Conservation (phyloP, 2,797 vertebrate species). For the Eupleurogrammus muticus region DNA sequence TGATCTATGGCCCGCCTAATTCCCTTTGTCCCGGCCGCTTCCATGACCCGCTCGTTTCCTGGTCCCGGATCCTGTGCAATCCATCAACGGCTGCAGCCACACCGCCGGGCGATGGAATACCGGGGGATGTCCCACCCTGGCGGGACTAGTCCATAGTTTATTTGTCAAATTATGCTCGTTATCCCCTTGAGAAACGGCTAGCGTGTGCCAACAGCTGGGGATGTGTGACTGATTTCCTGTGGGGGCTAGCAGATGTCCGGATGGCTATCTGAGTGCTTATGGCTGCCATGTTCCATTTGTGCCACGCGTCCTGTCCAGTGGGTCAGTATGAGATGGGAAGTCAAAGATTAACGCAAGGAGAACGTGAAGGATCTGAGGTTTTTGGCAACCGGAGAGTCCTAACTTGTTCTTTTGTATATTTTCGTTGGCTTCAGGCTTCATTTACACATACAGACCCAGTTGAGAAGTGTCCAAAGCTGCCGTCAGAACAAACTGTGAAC, state of each 20-base stretch:
- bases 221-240: constrained; percentile 54
- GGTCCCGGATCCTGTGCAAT: constrained; percentile 46
- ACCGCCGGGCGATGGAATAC: constrained; percentile 36
- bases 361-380: too few relatives aligned
- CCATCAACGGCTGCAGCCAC: constrained; percentile 35
- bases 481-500: constrained; percentile 11
- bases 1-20: constrained; percentile 80
- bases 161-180: constrained; percentile 59
- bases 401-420: constrained; percentile 20
- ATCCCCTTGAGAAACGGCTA: constrained; percentile 44
- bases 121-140: constrained; percentile 42
- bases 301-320: constrained; percentile 31
- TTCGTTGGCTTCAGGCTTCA: not conserved
- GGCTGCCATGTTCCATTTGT: constrained; percentile 57
- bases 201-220: constrained; percentile 73
- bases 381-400: constrained; percentile 15
- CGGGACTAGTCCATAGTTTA: constrained; percentile 52
- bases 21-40: constrained; percentile 71
- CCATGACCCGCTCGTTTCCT: constrained; percentile 71
- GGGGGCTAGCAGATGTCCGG: constrained; percentile 52
- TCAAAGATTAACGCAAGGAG: constrained; percentile 33
- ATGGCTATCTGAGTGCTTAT: constrained; percentile 60
- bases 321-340: constrained; percentile 39
- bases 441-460: not conserved
- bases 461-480: constrained; percentile 2